Evolutionary conservation across 2,888 invertebrate species (phyloP).

Genomic region (Heliconius sara): DNA sequence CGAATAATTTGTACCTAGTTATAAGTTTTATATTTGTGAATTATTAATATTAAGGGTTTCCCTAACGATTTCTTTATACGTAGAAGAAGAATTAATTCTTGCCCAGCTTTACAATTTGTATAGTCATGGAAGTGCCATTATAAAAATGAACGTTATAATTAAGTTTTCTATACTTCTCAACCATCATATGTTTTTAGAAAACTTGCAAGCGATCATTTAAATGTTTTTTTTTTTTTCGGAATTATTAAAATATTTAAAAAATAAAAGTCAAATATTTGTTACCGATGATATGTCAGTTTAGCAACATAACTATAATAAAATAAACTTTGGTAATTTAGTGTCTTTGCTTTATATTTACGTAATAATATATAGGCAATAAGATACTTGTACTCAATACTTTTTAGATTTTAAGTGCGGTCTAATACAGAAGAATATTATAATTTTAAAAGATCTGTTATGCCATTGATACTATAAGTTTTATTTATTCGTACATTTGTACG

Average conservation of each 20-base stretch:
- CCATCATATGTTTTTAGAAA: not conserved
- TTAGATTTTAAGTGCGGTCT: slow-evolving; percentile 28
- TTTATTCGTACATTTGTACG: slow-evolving; percentile 62
- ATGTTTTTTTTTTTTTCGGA: not conserved
- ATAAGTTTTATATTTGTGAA: slow-evolving; percentile 1
- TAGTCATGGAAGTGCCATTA: slow-evolving; percentile 48
- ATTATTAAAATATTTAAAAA: not conserved
- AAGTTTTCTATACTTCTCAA: slow-evolving; percentile 9
- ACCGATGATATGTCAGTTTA: slow-evolving; percentile 13
- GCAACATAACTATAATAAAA: not conserved
- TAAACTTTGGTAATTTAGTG: not conserved
- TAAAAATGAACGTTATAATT: slow-evolving; percentile 28
- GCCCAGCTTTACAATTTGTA: slow-evolving; percentile 42
- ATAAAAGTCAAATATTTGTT: slow-evolving; percentile 4
- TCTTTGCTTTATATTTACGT: slow-evolving; percentile 25
- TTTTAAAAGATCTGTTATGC: slow-evolving; percentile 67
- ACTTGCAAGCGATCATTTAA: not conserved
- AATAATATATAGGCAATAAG: slow-evolving; percentile 16
- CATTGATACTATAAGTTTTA: slow-evolving; percentile 74
- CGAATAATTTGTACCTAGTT: not conserved
- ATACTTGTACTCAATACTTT: slow-evolving; percentile 13
- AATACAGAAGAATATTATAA: slow-evolving; percentile 34
- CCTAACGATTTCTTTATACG: not conserved
- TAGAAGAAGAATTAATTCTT: slow-evolving; percentile 40
- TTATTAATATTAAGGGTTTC: slow-evolving; percentile 2